These are phyloP conservation scores for Ruditapes philippinarum DNA, from an alignment of 1,140 invertebrate genomes.

Conservation along the genomic window DNA sequence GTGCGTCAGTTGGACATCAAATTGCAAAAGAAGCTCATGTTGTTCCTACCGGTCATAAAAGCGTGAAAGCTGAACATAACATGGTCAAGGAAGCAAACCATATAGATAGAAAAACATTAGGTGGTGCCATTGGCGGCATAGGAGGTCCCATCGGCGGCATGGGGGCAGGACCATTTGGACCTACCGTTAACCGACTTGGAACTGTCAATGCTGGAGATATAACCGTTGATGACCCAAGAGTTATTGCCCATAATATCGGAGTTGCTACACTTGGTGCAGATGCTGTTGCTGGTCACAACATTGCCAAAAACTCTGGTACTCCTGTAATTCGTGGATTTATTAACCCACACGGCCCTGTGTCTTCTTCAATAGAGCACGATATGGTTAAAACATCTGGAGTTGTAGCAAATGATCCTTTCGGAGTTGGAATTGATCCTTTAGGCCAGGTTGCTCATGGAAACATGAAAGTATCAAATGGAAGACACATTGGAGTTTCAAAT, in stretches of 20 bases:
- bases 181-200: neutral
- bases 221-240: neutral
- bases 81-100: constrained; percentile 39
- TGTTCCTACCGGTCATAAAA: neutral
- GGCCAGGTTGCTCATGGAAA: neutral
- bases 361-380: neutral
- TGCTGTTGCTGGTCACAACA: constrained; percentile 30
- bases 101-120: constrained; percentile 25
- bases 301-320: neutral
- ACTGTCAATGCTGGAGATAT: neutral
- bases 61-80: constrained; percentile 8
- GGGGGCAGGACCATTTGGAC: neutral
- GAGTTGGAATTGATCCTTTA: neutral
- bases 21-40: neutral
- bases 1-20: neutral
- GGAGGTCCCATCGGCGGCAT: neutral
- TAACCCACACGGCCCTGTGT: neutral
- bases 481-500: neutral
- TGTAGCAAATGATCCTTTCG: neutral
- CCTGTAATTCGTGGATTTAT: constrained; percentile 21
- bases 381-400: neutral
- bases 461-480: neutral
- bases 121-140: neutral
- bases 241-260: constrained; percentile 7
- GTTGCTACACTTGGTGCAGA: constrained; percentile 9